Conservation (phyloP, 2,113 vertebrate genomes). For the Mionectes macconnelli region DNA sequence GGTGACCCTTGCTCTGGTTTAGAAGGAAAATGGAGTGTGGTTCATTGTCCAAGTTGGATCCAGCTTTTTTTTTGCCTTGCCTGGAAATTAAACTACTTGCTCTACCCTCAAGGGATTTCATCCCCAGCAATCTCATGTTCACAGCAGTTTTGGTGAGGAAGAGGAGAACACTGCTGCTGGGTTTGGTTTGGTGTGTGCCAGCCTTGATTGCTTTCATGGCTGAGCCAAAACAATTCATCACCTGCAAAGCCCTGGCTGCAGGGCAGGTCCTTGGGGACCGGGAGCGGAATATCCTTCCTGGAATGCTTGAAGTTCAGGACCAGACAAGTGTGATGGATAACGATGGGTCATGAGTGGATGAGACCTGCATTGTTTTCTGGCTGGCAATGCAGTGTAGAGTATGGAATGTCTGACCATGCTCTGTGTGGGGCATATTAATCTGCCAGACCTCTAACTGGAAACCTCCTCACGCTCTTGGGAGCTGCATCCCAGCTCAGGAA, state of each 20-base stretch:
- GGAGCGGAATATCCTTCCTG: not conserved
- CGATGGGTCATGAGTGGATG: not conserved
- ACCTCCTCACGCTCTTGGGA: rapidly evolving
- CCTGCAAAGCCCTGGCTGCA: not conserved
- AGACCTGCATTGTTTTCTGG: not conserved
- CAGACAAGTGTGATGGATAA: not conserved
- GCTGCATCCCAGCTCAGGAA: not conserved
- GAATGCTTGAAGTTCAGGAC: not conserved
- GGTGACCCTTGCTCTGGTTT: not conserved
- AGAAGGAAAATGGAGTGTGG: not conserved
- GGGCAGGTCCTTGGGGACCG: not conserved
- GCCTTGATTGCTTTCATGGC: not conserved
- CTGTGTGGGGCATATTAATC: not conserved
- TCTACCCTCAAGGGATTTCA: not conserved
- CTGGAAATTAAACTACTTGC: not conserved
- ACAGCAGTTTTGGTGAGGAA: not conserved
- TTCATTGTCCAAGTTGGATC: rapidly evolving
- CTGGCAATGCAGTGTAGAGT: not conserved
- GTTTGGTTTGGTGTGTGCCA: not conserved
- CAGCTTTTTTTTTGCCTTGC: not conserved
- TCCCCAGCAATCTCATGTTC: rapidly evolving
- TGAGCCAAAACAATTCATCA: not conserved
- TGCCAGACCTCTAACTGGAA: not conserved
- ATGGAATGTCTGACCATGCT: not conserved
- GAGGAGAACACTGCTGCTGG: rapidly evolving